phyloP scores from a whole-genome alignment of 2,797 vertebrate genomes.

The Emys orbicularis region DNA sequence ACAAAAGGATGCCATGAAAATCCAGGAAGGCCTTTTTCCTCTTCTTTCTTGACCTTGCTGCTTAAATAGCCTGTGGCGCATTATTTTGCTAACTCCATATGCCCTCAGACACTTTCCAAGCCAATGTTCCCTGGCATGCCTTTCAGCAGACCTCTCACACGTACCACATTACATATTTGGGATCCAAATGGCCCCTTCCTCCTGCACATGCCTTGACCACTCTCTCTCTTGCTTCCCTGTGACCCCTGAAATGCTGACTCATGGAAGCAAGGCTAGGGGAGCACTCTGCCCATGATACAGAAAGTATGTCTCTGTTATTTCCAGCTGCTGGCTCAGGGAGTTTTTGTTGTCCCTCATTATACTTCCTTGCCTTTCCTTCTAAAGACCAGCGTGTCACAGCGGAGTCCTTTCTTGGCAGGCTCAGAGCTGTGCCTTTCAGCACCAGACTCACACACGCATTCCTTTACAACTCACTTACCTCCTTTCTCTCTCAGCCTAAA shows the following conservation, averaged over 20 bases:
- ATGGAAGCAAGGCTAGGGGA: background rate
- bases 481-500: background rate
- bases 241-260: background rate
- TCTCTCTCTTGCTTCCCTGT: accelerated
- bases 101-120: background rate
- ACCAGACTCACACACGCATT: accelerated
- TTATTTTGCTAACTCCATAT: background rate
- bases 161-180: background rate
- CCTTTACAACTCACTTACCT: accelerated
- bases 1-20: background rate
- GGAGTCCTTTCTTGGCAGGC: background rate
- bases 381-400: accelerated
- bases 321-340: background rate
- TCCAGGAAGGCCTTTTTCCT: background rate
- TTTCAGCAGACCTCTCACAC: background rate
- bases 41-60: background rate
- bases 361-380: background rate
- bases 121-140: background rate
- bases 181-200: background rate
- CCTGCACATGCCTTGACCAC: accelerated
- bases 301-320: background rate
- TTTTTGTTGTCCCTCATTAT: background rate
- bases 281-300: background rate
- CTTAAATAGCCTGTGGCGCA: background rate
- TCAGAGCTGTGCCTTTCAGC: background rate